phyloP scores from a whole-genome alignment of 2,888 invertebrate species.

The Spodoptera picta region DNA sequence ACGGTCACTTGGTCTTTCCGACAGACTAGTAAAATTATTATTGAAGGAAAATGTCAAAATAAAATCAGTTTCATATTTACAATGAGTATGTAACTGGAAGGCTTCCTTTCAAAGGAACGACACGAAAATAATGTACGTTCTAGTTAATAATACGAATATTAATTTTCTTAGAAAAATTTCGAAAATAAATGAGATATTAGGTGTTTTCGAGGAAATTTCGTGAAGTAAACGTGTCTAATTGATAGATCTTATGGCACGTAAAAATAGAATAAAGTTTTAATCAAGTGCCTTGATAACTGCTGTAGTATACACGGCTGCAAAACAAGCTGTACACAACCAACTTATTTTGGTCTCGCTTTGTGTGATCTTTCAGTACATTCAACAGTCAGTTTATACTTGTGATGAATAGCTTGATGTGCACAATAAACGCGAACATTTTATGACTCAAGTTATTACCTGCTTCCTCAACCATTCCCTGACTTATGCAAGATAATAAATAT shows the following conservation, averaged over 20 bases:
- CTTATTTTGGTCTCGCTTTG: no score
- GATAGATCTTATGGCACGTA: slow-evolving; percentile 10
- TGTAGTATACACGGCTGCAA: background rate
- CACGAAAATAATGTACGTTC: background rate
- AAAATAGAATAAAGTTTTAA: slow-evolving; percentile 34
- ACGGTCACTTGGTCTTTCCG: no score
- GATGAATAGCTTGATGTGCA: background rate
- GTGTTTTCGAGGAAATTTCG: background rate
- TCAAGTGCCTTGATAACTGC: slow-evolving; percentile 31
- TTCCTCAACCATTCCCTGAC: slow-evolving; percentile 10
- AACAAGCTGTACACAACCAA: no score
- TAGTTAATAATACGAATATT: background rate
- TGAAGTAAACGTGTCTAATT: slow-evolving; percentile 28
- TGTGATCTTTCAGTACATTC: no score
- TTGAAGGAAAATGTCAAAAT: no score
- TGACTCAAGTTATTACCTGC: slow-evolving; percentile 25
- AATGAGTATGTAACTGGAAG: no score
- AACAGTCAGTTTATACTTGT: no score
- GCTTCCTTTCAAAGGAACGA: no score
- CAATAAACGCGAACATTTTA: slow-evolving; percentile 43
- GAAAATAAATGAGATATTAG: background rate
- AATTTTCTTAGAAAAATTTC: background rate
- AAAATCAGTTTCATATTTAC: no score
- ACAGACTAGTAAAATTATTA: no score
- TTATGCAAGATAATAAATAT: slow-evolving; percentile 35